These are phyloP conservation scores for Rousettus madagascariensis DNA, from an alignment of 2,797 vertebrate species.

Conservation along the genomic window DNA sequence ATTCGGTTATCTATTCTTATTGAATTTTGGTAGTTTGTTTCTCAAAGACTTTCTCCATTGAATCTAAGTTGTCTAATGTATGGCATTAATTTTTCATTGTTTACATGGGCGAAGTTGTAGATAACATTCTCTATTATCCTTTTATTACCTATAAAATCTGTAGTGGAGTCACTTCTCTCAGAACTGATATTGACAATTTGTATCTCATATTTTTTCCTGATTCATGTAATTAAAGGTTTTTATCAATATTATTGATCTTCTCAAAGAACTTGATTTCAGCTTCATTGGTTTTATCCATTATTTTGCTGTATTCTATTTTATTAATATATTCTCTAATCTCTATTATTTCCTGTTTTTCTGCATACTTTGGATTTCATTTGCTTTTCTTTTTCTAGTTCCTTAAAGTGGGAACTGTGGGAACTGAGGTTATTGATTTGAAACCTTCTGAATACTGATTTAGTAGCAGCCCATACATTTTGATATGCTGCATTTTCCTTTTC, in stretches of 20 bases:
- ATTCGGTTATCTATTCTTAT: not conserved
- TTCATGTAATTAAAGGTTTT: not conserved
- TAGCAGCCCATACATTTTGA: not conserved
- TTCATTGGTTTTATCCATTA: not conserved
- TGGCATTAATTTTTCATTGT: not conserved
- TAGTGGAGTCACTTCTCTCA: not conserved
- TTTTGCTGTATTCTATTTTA: not conserved
- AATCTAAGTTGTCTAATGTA: not conserved
- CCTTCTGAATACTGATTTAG: not conserved
- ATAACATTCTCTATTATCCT: not conserved
- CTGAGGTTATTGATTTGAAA: not conserved
- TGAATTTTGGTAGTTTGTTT: not conserved
- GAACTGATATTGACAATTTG: not conserved
- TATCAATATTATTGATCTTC: not conserved
- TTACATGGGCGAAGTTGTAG: not conserved
- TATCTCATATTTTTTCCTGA: not conserved
- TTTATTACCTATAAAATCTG: not conserved
- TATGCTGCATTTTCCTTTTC: not conserved
- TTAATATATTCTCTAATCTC: constrained; percentile 7
- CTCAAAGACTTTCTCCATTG: not conserved
- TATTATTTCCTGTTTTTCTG: not conserved
- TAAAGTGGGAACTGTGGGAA: not conserved
- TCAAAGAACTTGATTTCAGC: not conserved
- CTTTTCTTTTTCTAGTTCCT: not conserved
- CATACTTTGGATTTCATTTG: not conserved